Conservation (phyloP, 1,140 invertebrate genomes). For the Ostrea edulis region DNA sequence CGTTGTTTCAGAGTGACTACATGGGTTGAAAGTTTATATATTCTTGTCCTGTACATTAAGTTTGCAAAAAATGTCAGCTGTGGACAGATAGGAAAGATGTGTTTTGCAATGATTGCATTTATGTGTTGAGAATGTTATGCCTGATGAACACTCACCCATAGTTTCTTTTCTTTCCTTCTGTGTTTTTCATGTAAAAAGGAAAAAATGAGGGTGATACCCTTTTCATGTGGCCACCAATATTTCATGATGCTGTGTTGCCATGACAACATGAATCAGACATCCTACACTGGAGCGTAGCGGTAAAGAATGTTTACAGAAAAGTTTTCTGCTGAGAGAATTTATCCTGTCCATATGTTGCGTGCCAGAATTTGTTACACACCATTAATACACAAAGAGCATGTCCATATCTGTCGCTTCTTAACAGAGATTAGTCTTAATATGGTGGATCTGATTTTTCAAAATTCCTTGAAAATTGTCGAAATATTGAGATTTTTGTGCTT, state of each 20-base stretch:
- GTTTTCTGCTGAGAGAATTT: conserved; percentile 35
- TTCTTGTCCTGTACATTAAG: neutral
- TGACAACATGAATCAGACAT: conserved; percentile 38
- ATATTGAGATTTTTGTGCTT: too few species aligned
- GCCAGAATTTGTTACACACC: neutral
- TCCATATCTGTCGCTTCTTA: neutral
- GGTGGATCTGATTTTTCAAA: neutral
- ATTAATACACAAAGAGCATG: neutral
- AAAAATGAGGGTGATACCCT: conserved; percentile 27
- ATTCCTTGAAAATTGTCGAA: neutral
- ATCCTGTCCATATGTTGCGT: neutral
- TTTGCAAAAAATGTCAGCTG: neutral
- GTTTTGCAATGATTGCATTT: neutral
- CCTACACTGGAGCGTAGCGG: conserved; percentile 31
- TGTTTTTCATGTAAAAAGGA: conserved; percentile 39
- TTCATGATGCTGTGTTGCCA: conserved; percentile 36
- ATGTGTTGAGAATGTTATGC: conserved; percentile 9
- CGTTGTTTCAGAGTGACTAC: neutral
- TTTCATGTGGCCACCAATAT: conserved; percentile 34
- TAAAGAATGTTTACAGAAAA: conserved; percentile 38
- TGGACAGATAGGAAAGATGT: neutral
- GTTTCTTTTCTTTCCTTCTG: conserved; percentile 32
- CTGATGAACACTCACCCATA: conserved; percentile 33
- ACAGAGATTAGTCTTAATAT: neutral
- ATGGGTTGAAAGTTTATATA: neutral